Conservation (phyloP, 2,113 vertebrate genomes). For the Odontophorus gujanensis region DNA sequence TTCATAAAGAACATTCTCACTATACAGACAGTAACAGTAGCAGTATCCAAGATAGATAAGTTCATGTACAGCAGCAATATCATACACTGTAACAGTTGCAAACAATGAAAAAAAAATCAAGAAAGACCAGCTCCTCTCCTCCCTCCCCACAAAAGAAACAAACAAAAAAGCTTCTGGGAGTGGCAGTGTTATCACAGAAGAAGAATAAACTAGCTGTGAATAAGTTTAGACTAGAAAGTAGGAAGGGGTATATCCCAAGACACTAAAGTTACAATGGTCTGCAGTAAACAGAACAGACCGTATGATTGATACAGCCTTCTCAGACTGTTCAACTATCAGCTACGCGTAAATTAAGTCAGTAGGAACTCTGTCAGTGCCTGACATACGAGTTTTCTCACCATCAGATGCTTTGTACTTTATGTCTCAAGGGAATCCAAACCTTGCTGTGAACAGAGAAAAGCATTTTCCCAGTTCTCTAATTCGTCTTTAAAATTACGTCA, state of each 20-base stretch:
- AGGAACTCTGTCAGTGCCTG: neutral
- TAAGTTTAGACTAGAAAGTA: neutral
- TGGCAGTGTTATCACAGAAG: neutral
- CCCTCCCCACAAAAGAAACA: too few relatives aligned
- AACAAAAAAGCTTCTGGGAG: neutral
- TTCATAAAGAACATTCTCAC: neutral
- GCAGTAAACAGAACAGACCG: neutral
- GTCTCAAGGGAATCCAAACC: neutral
- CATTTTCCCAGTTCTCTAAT: neutral
- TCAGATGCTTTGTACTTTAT: neutral
- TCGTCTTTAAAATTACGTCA: neutral
- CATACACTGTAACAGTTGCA: neutral
- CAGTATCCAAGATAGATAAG: neutral
- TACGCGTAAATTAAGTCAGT: neutral
- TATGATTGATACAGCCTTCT: rapidly evolving
- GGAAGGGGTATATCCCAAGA: neutral
- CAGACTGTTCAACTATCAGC: neutral
- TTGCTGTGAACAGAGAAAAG: neutral
- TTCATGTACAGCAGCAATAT: neutral
- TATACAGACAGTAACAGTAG: neutral
- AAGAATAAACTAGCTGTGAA: neutral
- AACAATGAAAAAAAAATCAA: neutral
- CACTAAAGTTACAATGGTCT: neutral
- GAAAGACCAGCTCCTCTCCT: neutral
- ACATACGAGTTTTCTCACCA: neutral